phyloP scores from a whole-genome alignment of 2,113 vertebrate genomes.

The Phalacrocorax pelagicus region DNA sequence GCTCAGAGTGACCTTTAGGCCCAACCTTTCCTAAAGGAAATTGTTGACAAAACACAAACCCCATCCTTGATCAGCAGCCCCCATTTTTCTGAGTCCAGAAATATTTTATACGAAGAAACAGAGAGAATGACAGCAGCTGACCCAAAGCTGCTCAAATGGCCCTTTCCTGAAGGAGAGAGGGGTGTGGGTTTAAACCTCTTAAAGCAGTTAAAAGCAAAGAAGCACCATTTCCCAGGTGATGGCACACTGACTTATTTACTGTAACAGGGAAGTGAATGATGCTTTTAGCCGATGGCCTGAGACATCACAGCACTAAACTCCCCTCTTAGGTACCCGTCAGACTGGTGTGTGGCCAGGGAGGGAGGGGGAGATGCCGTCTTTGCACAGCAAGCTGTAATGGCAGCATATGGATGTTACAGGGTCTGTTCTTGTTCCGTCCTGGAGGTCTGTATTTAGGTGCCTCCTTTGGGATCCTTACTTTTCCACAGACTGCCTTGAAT shows the following conservation, averaged over 20 bases:
- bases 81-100: background rate
- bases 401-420: background rate
- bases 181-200: background rate
- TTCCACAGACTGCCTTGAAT: background rate
- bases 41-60: background rate
- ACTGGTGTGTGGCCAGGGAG: fast-evolving
- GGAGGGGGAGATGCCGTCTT: background rate
- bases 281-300: background rate
- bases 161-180: background rate
- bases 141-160: background rate
- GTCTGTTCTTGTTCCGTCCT: background rate
- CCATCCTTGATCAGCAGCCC: background rate
- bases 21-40: background rate
- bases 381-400: background rate
- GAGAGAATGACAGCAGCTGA: background rate
- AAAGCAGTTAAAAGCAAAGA: background rate
- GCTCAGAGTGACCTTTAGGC: background rate
- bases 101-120: background rate
- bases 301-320: background rate
- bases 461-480: background rate
- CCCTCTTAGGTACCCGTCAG: background rate
- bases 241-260: background rate
- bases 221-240: background rate
- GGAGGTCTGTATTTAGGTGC: background rate
- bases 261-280: background rate